Percentiles rank a stretch among this genome's conserved stretches.
Evolutionary conservation across 2,113 vertebrate species (phyloP).

Genomic region (Falcunculus frontatus): DNA sequence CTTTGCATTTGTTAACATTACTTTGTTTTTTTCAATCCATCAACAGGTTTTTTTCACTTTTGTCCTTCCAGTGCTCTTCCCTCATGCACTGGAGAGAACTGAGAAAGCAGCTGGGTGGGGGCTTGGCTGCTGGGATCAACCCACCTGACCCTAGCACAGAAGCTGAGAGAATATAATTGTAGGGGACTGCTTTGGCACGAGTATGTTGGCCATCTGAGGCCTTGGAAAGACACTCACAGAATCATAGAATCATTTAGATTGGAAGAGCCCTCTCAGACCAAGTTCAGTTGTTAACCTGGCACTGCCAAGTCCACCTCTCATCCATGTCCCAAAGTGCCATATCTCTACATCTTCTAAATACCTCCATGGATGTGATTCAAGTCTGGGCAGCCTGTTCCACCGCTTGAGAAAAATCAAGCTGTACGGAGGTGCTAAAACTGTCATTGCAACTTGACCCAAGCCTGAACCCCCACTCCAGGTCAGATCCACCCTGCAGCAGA

Average conservation of each 20-base stretch:
- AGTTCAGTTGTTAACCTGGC: neutral
- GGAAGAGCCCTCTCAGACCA: neutral
- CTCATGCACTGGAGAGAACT: fast-evolving
- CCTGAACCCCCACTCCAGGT: neutral
- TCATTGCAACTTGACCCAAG: fast-evolving
- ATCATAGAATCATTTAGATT: too few relatives aligned
- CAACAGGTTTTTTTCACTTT: neutral
- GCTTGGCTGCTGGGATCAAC: neutral
- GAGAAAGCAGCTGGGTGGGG: neutral
- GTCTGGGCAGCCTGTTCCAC: neutral
- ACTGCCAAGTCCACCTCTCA: neutral
- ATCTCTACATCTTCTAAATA: neutral
- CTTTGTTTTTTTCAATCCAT: neutral
- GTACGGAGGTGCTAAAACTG: neutral
- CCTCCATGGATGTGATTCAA: neutral
- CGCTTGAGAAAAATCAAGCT: neutral
- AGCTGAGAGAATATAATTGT: neutral
- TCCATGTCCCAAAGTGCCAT: neutral
- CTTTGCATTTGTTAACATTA: neutral
- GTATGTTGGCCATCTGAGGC: neutral
- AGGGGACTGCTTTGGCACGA: neutral
- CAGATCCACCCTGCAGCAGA: neutral
- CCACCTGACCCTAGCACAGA: neutral
- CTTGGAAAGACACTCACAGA: neutral
- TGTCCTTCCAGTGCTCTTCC: neutral